These are phyloP conservation scores for Aradus depressus DNA, from an alignment of 2,888 invertebrate genomes.

Conservation along the genomic window DNA sequence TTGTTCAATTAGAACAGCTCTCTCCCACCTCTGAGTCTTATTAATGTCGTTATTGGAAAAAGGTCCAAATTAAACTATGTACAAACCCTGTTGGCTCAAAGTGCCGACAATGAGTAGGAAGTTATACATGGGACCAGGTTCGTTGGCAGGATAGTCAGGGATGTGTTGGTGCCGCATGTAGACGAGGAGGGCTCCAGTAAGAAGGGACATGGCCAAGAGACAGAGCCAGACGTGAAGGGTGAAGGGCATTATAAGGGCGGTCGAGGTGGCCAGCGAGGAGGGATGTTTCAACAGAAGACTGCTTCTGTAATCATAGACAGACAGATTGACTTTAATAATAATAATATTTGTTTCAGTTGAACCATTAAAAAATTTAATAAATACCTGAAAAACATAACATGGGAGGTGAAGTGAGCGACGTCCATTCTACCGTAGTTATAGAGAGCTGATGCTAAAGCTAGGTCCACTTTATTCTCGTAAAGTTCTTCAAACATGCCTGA, in stretches of 20 bases:
- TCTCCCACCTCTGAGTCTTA: too few relatives aligned
- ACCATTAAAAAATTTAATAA: not conserved
- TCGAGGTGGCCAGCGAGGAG: conserved; percentile 22
- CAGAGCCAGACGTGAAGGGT: conserved; percentile 22
- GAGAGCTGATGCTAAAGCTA: conserved; percentile 23
- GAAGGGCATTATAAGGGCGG: conserved; percentile 26
- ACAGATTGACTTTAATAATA: not conserved
- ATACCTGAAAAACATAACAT: conserved; percentile 24
- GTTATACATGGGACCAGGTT: conserved; percentile 17
- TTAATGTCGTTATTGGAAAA: too few relatives aligned
- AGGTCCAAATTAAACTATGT: too few relatives aligned
- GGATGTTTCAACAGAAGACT: conserved; percentile 28
- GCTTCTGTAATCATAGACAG: conserved; percentile 17
- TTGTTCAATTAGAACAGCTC: too few relatives aligned
- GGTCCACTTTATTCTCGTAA: conserved; percentile 21
- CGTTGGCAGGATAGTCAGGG: conserved; percentile 16
- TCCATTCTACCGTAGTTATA: conserved; percentile 22
- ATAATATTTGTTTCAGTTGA: not conserved
- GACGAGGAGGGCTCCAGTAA: conserved; percentile 19
- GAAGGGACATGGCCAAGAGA: conserved; percentile 8
- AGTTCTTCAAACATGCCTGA: conserved; percentile 23
- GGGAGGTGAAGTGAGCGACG: conserved; percentile 21
- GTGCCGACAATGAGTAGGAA: conserved; percentile 22
- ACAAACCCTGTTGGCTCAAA: conserved; percentile 26
- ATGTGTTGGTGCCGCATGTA: conserved; percentile 16